These are phyloP conservation scores for Takifugu ocellatus DNA, from an alignment of 2,797 vertebrate species.

Conservation along the genomic window DNA sequence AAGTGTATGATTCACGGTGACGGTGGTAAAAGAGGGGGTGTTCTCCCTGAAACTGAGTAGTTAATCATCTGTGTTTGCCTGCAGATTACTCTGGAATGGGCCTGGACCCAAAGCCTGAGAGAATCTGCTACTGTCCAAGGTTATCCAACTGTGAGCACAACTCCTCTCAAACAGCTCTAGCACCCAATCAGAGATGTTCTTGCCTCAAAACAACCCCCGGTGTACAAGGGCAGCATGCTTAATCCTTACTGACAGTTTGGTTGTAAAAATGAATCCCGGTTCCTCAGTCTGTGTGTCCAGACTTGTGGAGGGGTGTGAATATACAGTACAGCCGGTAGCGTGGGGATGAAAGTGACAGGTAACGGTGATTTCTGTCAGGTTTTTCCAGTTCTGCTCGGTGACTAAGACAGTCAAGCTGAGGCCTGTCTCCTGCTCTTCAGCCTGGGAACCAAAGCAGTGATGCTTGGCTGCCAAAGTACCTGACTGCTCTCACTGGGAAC, in stretches of 20 bases:
- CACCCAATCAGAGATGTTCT: slow-evolving; percentile 16
- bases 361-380: slow-evolving; percentile 72
- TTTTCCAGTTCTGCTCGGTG: slow-evolving; percentile 72
- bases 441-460: slow-evolving; percentile 73
- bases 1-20: slow-evolving; percentile 32
- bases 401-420: slow-evolving; percentile 65
- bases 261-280: slow-evolving; percentile 29
- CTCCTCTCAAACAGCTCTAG: slow-evolving; percentile 30
- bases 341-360: slow-evolving; percentile 66
- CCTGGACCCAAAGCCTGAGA: slow-evolving; percentile 42
- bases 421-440: slow-evolving; percentile 67
- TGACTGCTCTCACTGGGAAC: slow-evolving; percentile 65
- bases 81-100: slow-evolving; percentile 42
- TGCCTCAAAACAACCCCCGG: slow-evolving; percentile 11
- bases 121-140: slow-evolving; percentile 42
- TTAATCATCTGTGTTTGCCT: slow-evolving; percentile 51
- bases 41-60: slow-evolving; percentile 43
- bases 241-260: slow-evolving; percentile 13
- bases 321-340: slow-evolving; percentile 7
- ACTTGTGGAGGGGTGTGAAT: slow-evolving; percentile 55
- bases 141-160: slow-evolving; percentile 51
- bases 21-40: slow-evolving; percentile 13
- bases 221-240: slow-evolving; percentile 15
- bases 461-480: slow-evolving; percentile 61
- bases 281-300: slow-evolving; percentile 46